Evolutionary conservation across 2,797 vertebrate genomes (phyloP), one percentile per base, ranked within the genome.

Genomic region (Nyctalus aviator): DNA sequence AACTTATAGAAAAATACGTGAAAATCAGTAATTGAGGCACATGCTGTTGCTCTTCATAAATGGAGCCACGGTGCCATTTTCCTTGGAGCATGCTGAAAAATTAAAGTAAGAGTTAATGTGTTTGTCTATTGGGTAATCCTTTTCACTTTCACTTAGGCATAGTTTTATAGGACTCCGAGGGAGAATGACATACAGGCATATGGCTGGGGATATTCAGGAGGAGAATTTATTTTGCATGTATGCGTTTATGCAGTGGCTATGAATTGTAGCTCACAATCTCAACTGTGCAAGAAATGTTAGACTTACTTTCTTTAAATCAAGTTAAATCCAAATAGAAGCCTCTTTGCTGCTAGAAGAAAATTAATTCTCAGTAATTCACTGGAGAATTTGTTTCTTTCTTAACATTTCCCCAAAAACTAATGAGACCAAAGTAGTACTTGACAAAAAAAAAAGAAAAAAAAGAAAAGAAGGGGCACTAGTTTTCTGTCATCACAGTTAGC

Each of bases 291-390:
- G 27, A 92, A 35, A 90, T 59, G 37, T 46, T n/a, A 64, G 8
- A 50, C 48, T 41, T 76, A 79, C 75, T 89, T 94, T 86, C 23
- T 87, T 90, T 91, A 81, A 75, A 73, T 73, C 12, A 89, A 76
- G 89, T 88, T 32, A 72, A 71, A 59, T 46, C 27, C 30, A 94
- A 73, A 71, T 71, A 48, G 73, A 87, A 87, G 8, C 11, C 48
- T 84, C 21, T 86, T 86, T 84, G 2, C 30, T 79, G 14, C 30
- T 76, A 30, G 3, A 94, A 10, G 7, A 75, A 69, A 90, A 57
- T 50, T 62, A 9, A 72, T 92, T 75, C 17, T 59, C 17, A 12
- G 35, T 17, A 93, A 90, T 50, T 57, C 71, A 84, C 12, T n/a
- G 8, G 41, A 90, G 20, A 46, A 44, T 32, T 73, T 30, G 30